Evolutionary conservation across 2,797 vertebrate species (phyloP).

Genomic region (Pampus argenteus): DNA sequence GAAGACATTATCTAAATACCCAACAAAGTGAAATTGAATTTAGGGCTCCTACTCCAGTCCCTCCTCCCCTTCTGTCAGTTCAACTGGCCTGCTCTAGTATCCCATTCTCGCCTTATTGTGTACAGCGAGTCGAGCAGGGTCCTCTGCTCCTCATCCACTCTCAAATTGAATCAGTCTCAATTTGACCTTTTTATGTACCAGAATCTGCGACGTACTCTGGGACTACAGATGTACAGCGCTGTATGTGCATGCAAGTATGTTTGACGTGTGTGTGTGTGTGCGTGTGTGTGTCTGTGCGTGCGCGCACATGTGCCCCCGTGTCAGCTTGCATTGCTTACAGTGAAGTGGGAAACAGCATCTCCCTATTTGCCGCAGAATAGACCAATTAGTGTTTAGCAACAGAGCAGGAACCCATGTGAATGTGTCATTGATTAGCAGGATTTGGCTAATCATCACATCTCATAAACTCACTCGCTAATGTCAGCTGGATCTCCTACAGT

Average conservation of each 20-base stretch:
- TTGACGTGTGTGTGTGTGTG: constrained; percentile 47
- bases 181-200: constrained; percentile 83
- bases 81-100: constrained; percentile 75
- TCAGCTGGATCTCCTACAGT: constrained; percentile 81
- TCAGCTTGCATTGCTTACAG: constrained; percentile 73
- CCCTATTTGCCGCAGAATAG: constrained; percentile 85
- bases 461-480: constrained; percentile 80
- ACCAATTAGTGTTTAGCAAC: constrained; percentile 87
- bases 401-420: constrained; percentile 88
- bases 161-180: constrained; percentile 84
- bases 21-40: constrained; percentile 85
- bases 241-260: constrained; percentile 66
- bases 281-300: constrained; percentile 34
- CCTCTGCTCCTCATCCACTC: constrained; percentile 78
- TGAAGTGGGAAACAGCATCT: constrained; percentile 85
- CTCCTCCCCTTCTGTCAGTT: constrained; percentile 44
- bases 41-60: constrained; percentile 58
- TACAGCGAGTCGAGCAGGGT: constrained; percentile 69
- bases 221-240: constrained; percentile 75
- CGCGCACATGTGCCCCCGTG: constrained; percentile 67
- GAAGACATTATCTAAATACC: constrained; percentile 84
- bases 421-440: constrained; percentile 89
- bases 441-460: constrained; percentile 87
- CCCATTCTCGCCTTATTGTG: constrained; percentile 83
- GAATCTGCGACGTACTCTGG: constrained; percentile 65